Base-by-base conservation (phyloP, 2,888 invertebrate species). In the Herminia tarsipennalis region DNA sequence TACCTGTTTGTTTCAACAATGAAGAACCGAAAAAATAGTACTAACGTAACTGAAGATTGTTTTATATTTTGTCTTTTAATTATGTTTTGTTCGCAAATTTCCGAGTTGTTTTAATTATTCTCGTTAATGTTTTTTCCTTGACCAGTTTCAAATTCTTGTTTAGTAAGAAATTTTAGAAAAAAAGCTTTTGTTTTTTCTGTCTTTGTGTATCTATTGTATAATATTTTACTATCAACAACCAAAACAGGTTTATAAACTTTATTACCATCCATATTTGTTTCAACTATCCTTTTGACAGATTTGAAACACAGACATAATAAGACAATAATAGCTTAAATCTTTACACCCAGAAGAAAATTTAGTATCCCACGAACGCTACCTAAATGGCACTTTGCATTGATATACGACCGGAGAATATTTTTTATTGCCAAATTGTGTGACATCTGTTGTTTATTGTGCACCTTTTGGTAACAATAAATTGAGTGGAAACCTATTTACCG, bases 341-440 rank as follows among this genome's bases (percentile, higher is more conserved):
- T 37, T 42, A 37, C 10, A 57, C 21, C 27, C n/a, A n/a, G n/a
- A 2, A 8, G 28, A 14, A 16, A 49, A 59, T 52, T 43, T 29
- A 30, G 46, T 42, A 28, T 40, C 18, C 29, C 37, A 42, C 30
- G 10, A 27, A 38, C 12, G 34, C 50, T 46, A 46, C 35, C 18
- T 46, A 51, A 66, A 48, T 36, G 48, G 66, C 36, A 55, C 48
- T 61, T 54, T 43, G 32, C 48, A 61, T 50, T 53, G 66, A 61
- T 49, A 50, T 53, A 68, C 44, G 66, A 41, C 24, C 13, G 37
- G 29, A 45, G 9, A 37, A 44, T 41, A 43, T n/a, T 56, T 37
- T 56, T 66, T 53, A 66, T 53, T 49, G 44, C 53, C 41, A 44
- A 44, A 50, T 60, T 58, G 30, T 32, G 39, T 44, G 44, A 47